A percentile compares a stretch with the other conserved stretches of the same genome.
phyloP scores from a whole-genome alignment of 2,797 vertebrate species.

The Sciurus vulgaris region DNA sequence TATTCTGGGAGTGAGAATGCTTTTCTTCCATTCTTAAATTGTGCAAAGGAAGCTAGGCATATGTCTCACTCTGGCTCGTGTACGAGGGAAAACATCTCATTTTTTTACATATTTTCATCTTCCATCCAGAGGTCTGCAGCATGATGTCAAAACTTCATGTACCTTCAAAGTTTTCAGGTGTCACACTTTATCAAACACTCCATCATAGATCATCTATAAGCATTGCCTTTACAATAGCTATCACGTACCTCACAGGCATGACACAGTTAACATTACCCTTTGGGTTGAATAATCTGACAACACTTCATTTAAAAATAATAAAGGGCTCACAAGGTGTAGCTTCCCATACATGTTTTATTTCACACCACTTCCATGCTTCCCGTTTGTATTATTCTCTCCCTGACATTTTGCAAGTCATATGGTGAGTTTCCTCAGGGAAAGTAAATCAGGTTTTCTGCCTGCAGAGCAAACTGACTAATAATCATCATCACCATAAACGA shows the following conservation, averaged over 20 bases:
- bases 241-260: slow-evolving; percentile 56
- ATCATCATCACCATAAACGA: slow-evolving; percentile 83
- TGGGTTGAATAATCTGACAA: slow-evolving; percentile 72
- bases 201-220: slow-evolving; percentile 25
- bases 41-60: neutral
- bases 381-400: slow-evolving; percentile 71
- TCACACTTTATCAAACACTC: slow-evolving; percentile 57
- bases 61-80: slow-evolving; percentile 6
- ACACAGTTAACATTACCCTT: slow-evolving; percentile 64
- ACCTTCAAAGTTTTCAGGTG: slow-evolving; percentile 54
- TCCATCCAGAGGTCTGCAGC: slow-evolving; percentile 1
- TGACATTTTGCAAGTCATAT: slow-evolving; percentile 86
- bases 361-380: slow-evolving; percentile 66
- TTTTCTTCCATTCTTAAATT: slow-evolving; percentile 48
- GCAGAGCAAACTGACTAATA: slow-evolving; percentile 85
- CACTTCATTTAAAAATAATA: slow-evolving; percentile 76
- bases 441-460: slow-evolving; percentile 87
- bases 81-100: neutral
- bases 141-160: slow-evolving; percentile 57
- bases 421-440: slow-evolving; percentile 84
- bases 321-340: slow-evolving; percentile 41
- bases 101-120: slow-evolving; percentile 42
- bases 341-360: slow-evolving; percentile 77
- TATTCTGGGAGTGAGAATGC: slow-evolving; percentile 27
- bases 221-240: neutral